Conservation (phyloP, 2,113 vertebrate genomes). For the Anarhynchus alexandrinus region DNA sequence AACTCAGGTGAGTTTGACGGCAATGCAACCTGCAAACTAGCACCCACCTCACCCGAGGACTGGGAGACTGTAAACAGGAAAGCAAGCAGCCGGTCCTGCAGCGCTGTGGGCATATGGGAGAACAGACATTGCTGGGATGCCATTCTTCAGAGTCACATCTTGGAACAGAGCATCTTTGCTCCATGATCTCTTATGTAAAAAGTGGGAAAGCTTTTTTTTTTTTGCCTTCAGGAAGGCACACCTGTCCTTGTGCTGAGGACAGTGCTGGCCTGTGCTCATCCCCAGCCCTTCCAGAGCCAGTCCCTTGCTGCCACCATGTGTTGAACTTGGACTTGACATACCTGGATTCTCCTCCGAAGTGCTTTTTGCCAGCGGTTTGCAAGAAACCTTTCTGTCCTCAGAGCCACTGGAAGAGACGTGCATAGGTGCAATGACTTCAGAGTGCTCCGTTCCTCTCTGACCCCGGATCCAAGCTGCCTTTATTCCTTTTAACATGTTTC, state of each 20-base stretch:
- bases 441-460: fast-evolving
- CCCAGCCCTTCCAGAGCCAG: background rate
- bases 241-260: background rate
- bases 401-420: background rate
- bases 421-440: fast-evolving
- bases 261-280: background rate
- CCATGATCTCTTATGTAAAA: background rate
- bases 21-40: background rate
- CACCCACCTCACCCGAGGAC: background rate
- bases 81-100: background rate
- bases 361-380: background rate
- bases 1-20: background rate
- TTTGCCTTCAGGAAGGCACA: background rate
- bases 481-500: background rate
- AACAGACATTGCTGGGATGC: background rate
- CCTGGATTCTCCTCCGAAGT: fast-evolving
- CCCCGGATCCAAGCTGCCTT: too few species aligned
- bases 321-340: background rate
- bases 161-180: background rate
- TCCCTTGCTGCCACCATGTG: constrained; percentile 65
- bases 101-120: background rate
- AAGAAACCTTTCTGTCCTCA: fast-evolving
- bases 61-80: background rate
- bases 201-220: background rate
- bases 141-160: background rate